Evolutionary conservation across 2,113 vertebrate genomes (phyloP).

Genomic region (Spizaetus ornatus): DNA sequence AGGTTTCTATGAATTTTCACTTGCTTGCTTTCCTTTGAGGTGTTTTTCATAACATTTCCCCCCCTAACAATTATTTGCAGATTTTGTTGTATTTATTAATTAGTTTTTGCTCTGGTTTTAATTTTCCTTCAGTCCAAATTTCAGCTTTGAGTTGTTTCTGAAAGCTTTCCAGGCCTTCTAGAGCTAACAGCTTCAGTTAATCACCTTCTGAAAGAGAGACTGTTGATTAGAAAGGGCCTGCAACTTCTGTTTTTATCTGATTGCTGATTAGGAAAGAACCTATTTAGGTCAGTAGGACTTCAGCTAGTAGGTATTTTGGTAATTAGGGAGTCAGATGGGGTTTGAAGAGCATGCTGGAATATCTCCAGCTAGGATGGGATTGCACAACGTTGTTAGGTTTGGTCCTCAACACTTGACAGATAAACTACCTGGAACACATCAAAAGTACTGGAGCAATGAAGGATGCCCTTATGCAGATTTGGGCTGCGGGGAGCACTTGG

Average conservation of each 20-base stretch:
- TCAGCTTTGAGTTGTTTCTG: neutral
- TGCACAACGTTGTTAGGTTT: neutral
- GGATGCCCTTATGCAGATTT: neutral
- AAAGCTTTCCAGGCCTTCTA: neutral
- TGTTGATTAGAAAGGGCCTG: neutral
- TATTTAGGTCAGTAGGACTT: neutral
- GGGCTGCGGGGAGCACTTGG: neutral
- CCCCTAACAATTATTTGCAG: neutral
- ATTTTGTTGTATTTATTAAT: neutral
- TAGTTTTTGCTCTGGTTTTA: neutral
- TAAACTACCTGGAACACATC: neutral
- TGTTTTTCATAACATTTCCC: neutral
- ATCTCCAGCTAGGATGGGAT: neutral
- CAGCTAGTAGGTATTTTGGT: neutral
- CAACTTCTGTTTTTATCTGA: neutral
- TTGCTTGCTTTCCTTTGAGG: neutral
- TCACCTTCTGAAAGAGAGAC: neutral
- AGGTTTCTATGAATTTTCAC: neutral
- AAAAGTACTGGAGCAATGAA: neutral
- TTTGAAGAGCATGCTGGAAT: neutral
- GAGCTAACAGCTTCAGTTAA: neutral
- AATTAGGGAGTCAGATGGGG: neutral
- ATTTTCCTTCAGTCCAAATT: neutral
- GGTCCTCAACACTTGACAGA: rapidly evolving
- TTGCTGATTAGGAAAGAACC: neutral